These are phyloP conservation scores for Notothenia coriiceps DNA, from an alignment of 2,113 vertebrate genomes.

Conservation along the genomic window DNA sequence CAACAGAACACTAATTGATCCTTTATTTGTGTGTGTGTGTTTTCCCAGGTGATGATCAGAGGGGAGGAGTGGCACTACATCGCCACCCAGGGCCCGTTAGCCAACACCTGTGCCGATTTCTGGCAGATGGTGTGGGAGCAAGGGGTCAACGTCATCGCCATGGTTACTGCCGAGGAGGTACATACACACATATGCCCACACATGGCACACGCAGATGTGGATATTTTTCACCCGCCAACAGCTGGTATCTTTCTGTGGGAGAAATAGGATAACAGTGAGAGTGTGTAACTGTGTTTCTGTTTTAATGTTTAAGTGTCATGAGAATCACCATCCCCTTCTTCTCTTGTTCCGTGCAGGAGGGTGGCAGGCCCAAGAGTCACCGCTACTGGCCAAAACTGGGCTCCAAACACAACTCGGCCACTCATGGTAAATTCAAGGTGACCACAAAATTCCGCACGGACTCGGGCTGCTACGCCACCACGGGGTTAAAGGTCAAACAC, in stretches of 20 bases:
- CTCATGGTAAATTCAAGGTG: constrained; percentile 81
- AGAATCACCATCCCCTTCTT: background rate
- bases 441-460: constrained; percentile 82
- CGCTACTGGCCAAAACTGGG: constrained; percentile 83
- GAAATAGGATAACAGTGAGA: constrained; percentile 11
- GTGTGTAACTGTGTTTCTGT: background rate
- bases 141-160: constrained; percentile 95
- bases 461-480: constrained; percentile 80
- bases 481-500: constrained; percentile 81
- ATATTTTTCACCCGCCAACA: constrained; percentile 33
- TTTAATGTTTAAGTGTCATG: background rate
- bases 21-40: constrained; percentile 32
- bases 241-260: constrained; percentile 37
- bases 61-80: constrained; percentile 97
- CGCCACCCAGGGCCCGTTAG: constrained; percentile 93
- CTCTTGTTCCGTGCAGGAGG: constrained; percentile 63
- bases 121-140: constrained; percentile 99
- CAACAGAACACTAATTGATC: constrained; percentile 28
- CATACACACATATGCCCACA: constrained; percentile 10
- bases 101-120: constrained; percentile 95
- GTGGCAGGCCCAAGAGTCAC: constrained; percentile 78
- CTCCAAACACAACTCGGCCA: constrained; percentile 82
- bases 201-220: constrained; percentile 35
- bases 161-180: constrained; percentile 97
- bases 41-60: constrained; percentile 88